Evolutionary conservation across 64 coral and sea anemone genomes (phyloP).

Genomic region (Porites australiensis): DNA sequence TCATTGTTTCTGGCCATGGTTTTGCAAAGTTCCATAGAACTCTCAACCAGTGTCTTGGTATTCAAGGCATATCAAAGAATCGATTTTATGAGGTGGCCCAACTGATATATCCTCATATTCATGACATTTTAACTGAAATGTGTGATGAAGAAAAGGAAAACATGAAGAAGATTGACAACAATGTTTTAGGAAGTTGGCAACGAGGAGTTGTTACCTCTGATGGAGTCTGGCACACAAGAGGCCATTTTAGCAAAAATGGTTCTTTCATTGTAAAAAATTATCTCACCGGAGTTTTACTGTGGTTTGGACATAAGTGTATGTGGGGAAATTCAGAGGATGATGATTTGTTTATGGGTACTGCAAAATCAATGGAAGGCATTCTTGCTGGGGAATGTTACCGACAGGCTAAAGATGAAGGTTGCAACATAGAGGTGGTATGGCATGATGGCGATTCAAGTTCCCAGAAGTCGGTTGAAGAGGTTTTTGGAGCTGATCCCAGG

Average conservation of each 20-base stretch:
- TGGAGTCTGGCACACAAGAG: background rate
- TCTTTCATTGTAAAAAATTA: conserved; percentile 38
- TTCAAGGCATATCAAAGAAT: too few relatives aligned
- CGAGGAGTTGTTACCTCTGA: background rate
- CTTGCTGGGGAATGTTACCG: conserved; percentile 12
- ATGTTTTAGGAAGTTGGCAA: too few relatives aligned
- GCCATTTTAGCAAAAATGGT: conserved; percentile 28
- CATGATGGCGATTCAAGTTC: conserved; percentile 38
- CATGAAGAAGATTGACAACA: too few relatives aligned
- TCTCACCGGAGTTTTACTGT: background rate
- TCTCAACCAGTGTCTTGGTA: too few relatives aligned
- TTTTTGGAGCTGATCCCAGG: conserved; percentile 11
- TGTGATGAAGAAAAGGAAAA: too few relatives aligned
- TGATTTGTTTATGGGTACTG: background rate
- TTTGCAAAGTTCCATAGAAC: too few relatives aligned
- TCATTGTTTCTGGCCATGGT: too few relatives aligned
- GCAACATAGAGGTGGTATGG: conserved; percentile 38
- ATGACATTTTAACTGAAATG: too few relatives aligned
- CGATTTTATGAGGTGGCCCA: too few relatives aligned
- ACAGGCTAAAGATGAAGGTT: conserved; percentile 52
- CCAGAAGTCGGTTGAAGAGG: conserved; percentile 21
- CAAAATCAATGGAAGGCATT: conserved; percentile 18
- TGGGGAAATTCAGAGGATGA: background rate
- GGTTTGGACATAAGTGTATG: conserved; percentile 23
- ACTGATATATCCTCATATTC: too few relatives aligned